A percentile compares a stretch with the other conserved stretches of the same genome.
Conservation (phyloP, 2,797 vertebrate genomes). For the Sebastes hubbsi region DNA sequence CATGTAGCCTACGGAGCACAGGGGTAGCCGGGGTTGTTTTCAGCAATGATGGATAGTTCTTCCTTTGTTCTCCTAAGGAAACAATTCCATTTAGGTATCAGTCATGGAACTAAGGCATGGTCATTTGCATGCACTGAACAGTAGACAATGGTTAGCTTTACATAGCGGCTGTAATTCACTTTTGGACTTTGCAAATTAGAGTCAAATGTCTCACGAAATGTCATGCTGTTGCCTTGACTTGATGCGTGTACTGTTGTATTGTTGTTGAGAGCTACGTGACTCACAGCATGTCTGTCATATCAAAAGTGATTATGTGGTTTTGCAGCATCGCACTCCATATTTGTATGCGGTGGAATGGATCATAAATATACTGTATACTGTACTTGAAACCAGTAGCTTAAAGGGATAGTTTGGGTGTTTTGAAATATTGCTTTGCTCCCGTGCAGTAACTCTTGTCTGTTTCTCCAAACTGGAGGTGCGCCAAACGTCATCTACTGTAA, state of each 20-base stretch:
- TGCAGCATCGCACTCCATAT: neutral
- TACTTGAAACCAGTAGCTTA: neutral
- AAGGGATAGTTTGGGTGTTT: no score
- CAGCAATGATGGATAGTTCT: conserved; percentile 60
- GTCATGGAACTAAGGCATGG: conserved; percentile 24
- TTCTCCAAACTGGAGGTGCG: no score
- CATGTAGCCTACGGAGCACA: conserved; percentile 60
- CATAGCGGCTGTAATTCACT: neutral
- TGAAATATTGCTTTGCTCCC: no score
- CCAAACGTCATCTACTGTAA: no score
- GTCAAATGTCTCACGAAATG: neutral
- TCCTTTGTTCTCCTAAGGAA: conserved; percentile 62
- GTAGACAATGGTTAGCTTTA: neutral
- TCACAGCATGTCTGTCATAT: neutral
- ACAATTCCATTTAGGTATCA: conserved; percentile 32
- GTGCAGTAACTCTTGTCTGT: no score
- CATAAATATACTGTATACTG: neutral
- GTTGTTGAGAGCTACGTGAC: neutral
- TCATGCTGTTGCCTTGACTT: neutral
- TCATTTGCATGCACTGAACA: conserved; percentile 28
- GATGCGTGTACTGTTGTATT: neutral
- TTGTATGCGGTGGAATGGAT: neutral
- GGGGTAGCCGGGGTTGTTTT: conserved; percentile 54
- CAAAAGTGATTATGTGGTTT: neutral
- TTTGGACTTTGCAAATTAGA: conserved; percentile 4